Evolutionary conservation across 2,113 vertebrate genomes (phyloP), one percentile per base, ranked within the genome.

Genomic region (Thunnus maccoyii): DNA sequence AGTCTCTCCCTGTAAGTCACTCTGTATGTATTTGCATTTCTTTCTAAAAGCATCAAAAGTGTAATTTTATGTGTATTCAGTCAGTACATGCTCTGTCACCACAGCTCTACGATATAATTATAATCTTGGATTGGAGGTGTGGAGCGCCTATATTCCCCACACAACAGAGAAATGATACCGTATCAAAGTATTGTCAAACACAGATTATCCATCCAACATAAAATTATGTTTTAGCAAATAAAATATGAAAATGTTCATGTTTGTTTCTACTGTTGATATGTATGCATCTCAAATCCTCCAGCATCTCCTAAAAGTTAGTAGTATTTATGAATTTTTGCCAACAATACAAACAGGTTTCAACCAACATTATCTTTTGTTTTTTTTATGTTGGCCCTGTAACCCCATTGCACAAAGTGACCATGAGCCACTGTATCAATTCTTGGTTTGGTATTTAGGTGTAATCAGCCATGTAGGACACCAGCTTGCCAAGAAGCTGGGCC

Each of bases 401-500:
- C 95, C 93, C 94, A 89, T 92, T 95, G 94, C 95, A 94, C 95
- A 96, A 95, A 96, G 96, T 95, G 95, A 95, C 95, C 95, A 89
- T 90, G 95, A 96, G 95, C 94, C 96, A 98, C 97, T 98, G 97
- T 98, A 98, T 99, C 97, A 98, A 96, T 97, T 96, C 96, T 94
- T 94, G 93, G 93, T 96, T 96, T 94, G 93, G 96, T 95, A 96
- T 98, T 97, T 95, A 95, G 94, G 96, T 96, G 96, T 98, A 99
- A 97, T 99, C 97, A 96, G 96, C 97, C 98, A 96, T 99, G 93
- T 96, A 97, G 95, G 96, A 96, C 96, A 97, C 97, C 97, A 98
- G 97, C 97, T 98, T 98, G 97, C 96, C 94, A 95, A 96, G 96
- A 96, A 95, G 92, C 91, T 65, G 88, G 66, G 93, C 94, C 94